phyloP scores from a whole-genome alignment of 2,888 invertebrate species.

The Odontomyia ornata region DNA sequence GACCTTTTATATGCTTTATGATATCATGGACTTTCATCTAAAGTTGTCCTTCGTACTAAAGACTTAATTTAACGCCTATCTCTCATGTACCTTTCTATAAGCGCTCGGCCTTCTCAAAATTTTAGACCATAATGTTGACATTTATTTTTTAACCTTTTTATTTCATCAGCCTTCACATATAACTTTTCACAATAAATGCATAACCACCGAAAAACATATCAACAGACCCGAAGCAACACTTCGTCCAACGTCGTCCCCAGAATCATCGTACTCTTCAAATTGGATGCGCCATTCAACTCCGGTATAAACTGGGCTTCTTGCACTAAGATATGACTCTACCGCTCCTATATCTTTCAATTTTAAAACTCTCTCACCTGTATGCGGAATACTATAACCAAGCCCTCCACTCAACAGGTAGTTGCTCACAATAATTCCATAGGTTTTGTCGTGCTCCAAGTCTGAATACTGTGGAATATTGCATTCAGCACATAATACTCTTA shows the following conservation, averaged over 20 bases:
- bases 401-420: slow-evolving; percentile 78
- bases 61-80: too few species aligned
- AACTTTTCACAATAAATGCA: slow-evolving; percentile 4
- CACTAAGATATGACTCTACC: slow-evolving; percentile 68
- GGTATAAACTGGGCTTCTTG: slow-evolving; percentile 71
- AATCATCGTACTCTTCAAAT: not conserved
- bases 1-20: too few species aligned
- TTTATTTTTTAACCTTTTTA: too few species aligned
- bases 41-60: too few species aligned
- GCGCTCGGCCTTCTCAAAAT: too few species aligned
- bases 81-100: too few species aligned
- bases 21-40: too few species aligned
- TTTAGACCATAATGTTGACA: too few species aligned
- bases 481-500: slow-evolving; percentile 72
- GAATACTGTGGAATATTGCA: slow-evolving; percentile 72
- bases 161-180: too few species aligned
- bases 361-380: slow-evolving; percentile 54
- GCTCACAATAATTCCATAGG: slow-evolving; percentile 74
- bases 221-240: slow-evolving; percentile 13
- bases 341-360: slow-evolving; percentile 67
- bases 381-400: slow-evolving; percentile 68
- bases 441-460: slow-evolving; percentile 66
- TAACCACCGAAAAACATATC: slow-evolving; percentile 5
- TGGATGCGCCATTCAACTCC: slow-evolving; percentile 72
- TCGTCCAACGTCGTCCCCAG: not conserved